Conservation (phyloP, 2,888 invertebrate species). For the Diaprepes abbreviatus region DNA sequence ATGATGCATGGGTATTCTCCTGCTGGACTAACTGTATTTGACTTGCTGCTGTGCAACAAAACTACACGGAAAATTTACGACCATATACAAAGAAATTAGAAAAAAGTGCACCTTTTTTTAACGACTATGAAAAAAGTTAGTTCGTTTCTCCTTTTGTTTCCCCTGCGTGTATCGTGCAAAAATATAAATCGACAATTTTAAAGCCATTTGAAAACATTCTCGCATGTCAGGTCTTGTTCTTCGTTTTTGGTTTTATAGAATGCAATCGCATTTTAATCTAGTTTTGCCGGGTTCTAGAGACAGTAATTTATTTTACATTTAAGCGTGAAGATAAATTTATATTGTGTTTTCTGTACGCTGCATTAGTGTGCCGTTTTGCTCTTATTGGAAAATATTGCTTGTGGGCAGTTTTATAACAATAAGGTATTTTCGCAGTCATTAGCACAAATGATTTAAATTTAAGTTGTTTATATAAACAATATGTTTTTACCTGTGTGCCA, state of each 20-base stretch:
- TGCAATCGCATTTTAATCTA: constrained; percentile 44
- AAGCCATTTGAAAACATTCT: constrained; percentile 36
- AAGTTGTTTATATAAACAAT: too few relatives aligned
- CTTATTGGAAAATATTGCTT: neutral
- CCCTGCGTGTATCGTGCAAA: constrained; percentile 18
- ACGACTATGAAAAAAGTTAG: too few relatives aligned
- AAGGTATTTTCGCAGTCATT: too few relatives aligned
- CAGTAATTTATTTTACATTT: constrained; percentile 43
- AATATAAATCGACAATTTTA: constrained; percentile 38
- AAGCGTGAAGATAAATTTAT: constrained; percentile 33
- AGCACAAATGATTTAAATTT: too few relatives aligned
- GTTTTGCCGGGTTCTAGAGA: constrained; percentile 39
- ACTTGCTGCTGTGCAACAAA: too few relatives aligned
- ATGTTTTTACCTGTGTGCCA: too few relatives aligned
- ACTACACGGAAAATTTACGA: too few relatives aligned
- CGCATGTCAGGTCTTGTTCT: constrained; percentile 35
- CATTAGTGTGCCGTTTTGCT: constrained; percentile 22
- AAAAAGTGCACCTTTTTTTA: too few relatives aligned
- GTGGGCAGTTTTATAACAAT: too few relatives aligned
- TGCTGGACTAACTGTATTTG: too few relatives aligned
- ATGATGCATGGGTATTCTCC: too few relatives aligned
- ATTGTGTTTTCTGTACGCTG: constrained; percentile 9
- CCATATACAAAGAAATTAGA: too few relatives aligned
- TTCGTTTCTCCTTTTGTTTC: constrained; percentile 4
- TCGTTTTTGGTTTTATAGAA: constrained; percentile 36